phyloP scores from a whole-genome alignment of 2,113 vertebrate genomes.

The Antechinus flavipes region DNA sequence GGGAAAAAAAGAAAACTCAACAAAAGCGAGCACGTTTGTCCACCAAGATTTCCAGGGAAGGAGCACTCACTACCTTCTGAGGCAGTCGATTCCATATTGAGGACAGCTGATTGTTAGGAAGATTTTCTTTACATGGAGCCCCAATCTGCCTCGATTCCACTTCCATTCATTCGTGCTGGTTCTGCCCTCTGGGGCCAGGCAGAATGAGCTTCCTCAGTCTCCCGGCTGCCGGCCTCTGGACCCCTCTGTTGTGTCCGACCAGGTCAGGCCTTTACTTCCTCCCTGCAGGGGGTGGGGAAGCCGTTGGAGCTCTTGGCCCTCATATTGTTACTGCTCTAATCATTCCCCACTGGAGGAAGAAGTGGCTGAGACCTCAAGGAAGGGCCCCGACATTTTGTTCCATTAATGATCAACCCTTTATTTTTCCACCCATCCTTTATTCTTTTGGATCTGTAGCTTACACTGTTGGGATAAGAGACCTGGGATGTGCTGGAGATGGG shows the following conservation, averaged over 20 bases:
- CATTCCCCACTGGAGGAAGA: not conserved
- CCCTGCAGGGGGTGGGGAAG: not conserved
- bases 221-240: not conserved
- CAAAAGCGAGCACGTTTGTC: not conserved
- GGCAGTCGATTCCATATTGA: constrained; percentile 4
- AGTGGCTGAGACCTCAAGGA: not conserved
- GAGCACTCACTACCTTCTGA: not conserved
- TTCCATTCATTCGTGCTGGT: constrained; percentile 1
- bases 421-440: not conserved
- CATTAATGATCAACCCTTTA: not conserved
- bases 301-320: not conserved
- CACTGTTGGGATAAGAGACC: not conserved
- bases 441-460: not conserved
- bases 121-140: not conserved
- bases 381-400: not conserved
- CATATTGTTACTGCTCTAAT: not conserved
- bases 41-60: not conserved
- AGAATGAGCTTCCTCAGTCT: not conserved
- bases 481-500: not conserved
- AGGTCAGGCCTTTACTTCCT: not conserved
- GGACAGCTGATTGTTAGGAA: not conserved
- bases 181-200: not conserved
- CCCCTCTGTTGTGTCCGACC: not conserved
- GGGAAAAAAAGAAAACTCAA: not conserved
- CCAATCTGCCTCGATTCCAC: not conserved